Evolutionary conservation across 2,888 invertebrate genomes (phyloP).

Genomic region (Heliconius ethilla): DNA sequence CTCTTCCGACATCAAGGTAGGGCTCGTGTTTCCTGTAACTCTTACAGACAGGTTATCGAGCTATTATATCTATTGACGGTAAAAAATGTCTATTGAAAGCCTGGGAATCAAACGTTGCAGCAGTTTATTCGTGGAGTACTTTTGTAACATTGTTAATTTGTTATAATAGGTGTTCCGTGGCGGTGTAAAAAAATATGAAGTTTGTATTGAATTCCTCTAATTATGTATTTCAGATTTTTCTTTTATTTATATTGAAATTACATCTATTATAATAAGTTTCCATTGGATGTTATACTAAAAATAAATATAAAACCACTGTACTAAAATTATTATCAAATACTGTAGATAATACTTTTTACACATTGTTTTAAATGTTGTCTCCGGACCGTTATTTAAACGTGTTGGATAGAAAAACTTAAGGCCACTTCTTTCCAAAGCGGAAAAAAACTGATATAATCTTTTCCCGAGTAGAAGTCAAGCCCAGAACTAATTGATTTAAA

Average conservation of each 20-base stretch:
- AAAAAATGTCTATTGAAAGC: constrained; percentile 68
- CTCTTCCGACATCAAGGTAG: constrained; percentile 87
- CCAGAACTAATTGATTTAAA: background rate
- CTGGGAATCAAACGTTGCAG: constrained; percentile 63
- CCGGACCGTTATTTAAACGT: too few species aligned
- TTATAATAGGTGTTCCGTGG: constrained; percentile 22
- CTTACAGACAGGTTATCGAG: constrained; percentile 83
- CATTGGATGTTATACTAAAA: background rate
- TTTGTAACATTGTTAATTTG: constrained; percentile 35
- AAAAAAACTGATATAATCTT: background rate
- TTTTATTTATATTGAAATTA: background rate
- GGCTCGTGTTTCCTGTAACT: constrained; percentile 86
- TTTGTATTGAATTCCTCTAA: background rate
- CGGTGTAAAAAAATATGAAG: background rate
- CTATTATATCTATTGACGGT: constrained; percentile 64
- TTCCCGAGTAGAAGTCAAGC: background rate
- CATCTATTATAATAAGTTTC: background rate
- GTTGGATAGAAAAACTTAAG: background rate
- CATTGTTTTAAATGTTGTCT: too few species aligned
- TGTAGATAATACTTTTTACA: too few species aligned
- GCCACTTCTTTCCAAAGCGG: background rate
- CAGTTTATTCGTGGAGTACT: constrained; percentile 43
- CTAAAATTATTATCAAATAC: too few species aligned
- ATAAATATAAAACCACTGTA: too few species aligned
- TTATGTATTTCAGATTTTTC: background rate